Percentiles rank a stretch among this genome's conserved stretches.
These are phyloP conservation scores for Micronycteris hirsuta DNA, from an alignment of 2,113 vertebrate genomes.

Conservation along the genomic window DNA sequence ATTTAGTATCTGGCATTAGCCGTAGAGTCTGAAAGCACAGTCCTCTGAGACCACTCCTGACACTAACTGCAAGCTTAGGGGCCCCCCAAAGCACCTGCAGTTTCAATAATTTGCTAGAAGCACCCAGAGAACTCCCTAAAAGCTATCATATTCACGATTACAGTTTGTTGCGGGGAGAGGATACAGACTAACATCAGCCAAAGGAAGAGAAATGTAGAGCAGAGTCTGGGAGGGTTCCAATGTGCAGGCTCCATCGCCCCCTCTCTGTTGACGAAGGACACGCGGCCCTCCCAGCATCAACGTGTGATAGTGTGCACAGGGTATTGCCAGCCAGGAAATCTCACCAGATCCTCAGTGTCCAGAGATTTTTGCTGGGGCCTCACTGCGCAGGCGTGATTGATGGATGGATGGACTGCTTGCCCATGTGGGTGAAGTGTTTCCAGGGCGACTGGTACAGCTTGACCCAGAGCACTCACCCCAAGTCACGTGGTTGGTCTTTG, in stretches of 20 bases:
- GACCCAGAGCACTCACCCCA: neutral
- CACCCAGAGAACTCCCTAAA: neutral
- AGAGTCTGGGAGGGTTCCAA: neutral
- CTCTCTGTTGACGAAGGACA: neutral
- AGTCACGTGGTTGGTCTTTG: neutral
- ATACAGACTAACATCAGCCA: neutral
- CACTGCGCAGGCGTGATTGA: neutral
- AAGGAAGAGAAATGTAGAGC: neutral
- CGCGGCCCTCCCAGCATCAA: rapidly evolving
- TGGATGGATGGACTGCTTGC: neutral
- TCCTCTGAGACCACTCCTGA: neutral
- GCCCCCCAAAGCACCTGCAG: neutral
- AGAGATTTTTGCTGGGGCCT: neutral
- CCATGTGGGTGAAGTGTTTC: neutral
- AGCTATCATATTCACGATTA: neutral
- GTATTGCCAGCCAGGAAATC: neutral
- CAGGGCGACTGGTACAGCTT: neutral
- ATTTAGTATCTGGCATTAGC: neutral
- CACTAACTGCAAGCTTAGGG: neutral
- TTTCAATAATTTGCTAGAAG: neutral
- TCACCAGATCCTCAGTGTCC: neutral
- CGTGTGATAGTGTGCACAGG: neutral
- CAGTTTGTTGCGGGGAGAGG: neutral
- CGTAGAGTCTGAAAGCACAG: neutral
- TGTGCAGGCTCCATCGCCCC: neutral